These are phyloP conservation scores for Lobophora halterata DNA, from an alignment of 2,888 invertebrate genomes.

Conservation along the genomic window DNA sequence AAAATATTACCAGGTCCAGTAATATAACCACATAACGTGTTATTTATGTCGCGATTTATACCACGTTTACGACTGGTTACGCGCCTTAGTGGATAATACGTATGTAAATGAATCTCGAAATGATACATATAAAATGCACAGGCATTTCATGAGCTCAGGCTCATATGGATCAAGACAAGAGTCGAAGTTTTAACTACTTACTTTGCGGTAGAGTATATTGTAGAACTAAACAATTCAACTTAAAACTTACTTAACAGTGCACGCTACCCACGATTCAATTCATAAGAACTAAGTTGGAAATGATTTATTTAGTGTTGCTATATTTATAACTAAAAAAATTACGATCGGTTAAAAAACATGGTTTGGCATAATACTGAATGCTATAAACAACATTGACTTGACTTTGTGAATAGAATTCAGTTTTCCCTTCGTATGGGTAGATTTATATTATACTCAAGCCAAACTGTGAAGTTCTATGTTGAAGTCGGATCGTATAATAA, in stretches of 20 bases:
- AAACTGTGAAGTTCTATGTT: too few species aligned
- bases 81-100: conserved; percentile 9
- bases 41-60: conserved; percentile 16
- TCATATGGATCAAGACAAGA: conserved; percentile 5
- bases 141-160: too few species aligned
- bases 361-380: too few species aligned
- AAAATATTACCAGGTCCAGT: too few species aligned
- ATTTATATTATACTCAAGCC: too few species aligned
- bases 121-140: conserved; percentile 5
- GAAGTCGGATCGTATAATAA: too few species aligned
- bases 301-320: too few species aligned
- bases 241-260: conserved; percentile 11
- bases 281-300: conserved; percentile 6
- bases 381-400: too few species aligned
- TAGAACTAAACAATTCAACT: conserved; percentile 12
- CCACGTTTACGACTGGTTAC: conserved; percentile 11
- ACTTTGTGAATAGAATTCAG: too few species aligned
- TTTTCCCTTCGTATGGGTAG: too few species aligned
- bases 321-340: too few species aligned
- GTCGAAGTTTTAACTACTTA: conserved; percentile 14
- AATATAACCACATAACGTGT: conserved; percentile 10
- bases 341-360: too few species aligned
- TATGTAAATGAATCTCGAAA: conserved; percentile 12
- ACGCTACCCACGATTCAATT: conserved; percentile 2
- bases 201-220: conserved; percentile 12